Percentiles rank a stretch among this genome's conserved stretches.
Evolutionary conservation across 2,888 invertebrate genomes (phyloP).

Genomic region (Geotrupes spiniger): DNA sequence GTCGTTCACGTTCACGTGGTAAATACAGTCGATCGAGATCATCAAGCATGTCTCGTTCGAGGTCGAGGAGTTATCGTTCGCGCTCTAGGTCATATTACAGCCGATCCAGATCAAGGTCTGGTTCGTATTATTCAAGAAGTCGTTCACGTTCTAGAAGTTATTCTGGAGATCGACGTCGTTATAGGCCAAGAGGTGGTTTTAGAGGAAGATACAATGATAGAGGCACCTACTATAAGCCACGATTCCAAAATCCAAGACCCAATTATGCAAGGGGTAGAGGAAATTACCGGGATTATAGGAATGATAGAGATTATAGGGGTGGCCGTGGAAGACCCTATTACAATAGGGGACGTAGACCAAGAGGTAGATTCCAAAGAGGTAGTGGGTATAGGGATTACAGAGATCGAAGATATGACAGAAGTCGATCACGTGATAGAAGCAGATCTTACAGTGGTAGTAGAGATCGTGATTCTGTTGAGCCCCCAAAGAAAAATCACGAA

Average conservation of each 20-base stretch:
- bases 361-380: conserved; percentile 31
- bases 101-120: conserved; percentile 52
- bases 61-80: conserved; percentile 47
- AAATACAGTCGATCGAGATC: conserved; percentile 44
- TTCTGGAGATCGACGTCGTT: conserved; percentile 53
- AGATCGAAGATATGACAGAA: conserved; percentile 62
- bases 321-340: conserved; percentile 46
- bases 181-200: conserved; percentile 54
- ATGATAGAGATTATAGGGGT: conserved; percentile 44
- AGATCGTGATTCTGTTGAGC: conserved; percentile 45
- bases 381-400: conserved; percentile 66
- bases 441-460: conserved; percentile 54
- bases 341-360: conserved; percentile 29
- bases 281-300: conserved; percentile 45
- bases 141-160: conserved; percentile 59
- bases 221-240: conserved; percentile 76
- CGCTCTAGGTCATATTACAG: conserved; percentile 64
- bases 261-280: conserved; percentile 49
- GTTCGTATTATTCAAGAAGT: conserved; percentile 57
- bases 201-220: conserved; percentile 57
- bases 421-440: conserved; percentile 53
- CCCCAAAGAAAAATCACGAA: conserved; percentile 29
- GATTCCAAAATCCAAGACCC: conserved; percentile 64
- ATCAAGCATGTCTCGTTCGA: conserved; percentile 53
- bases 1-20: conserved; percentile 63